Percentiles rank a stretch among this genome's conserved stretches.
These are phyloP conservation scores for Stegodyphus dumicola DNA, from an alignment of 1,140 invertebrate species.

Conservation along the genomic window DNA sequence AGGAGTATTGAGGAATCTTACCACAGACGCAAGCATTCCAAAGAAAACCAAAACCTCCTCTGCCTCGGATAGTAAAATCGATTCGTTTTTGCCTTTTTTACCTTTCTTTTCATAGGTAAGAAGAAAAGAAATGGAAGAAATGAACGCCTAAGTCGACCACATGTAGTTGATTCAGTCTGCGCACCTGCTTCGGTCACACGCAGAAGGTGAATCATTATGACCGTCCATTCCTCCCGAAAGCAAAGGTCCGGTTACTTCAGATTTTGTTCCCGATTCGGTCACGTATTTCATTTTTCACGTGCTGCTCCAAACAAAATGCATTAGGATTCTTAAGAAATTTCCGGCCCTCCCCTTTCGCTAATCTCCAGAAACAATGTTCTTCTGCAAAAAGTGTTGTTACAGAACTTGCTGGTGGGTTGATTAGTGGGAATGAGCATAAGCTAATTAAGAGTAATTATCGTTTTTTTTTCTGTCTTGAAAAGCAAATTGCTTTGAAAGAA, in stretches of 20 bases:
- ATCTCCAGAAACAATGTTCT: neutral
- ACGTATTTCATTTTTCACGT: conserved; percentile 42
- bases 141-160: conserved; percentile 41
- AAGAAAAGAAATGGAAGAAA: conserved; percentile 11
- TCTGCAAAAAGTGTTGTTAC: neutral
- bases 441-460: conserved; percentile 38
- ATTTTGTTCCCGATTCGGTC: conserved; percentile 28
- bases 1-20: neutral
- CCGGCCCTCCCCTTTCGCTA: too few relatives aligned
- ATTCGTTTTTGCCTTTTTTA: conserved; percentile 27
- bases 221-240: conserved; percentile 5
- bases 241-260: conserved; percentile 38
- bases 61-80: conserved; percentile 30
- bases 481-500: neutral
- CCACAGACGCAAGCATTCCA: conserved; percentile 15
- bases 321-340: neutral
- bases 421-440: conserved; percentile 24
- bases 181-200: conserved; percentile 44
- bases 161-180: conserved; percentile 32
- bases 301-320: neutral
- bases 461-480: conserved; percentile 6
- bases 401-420: neutral
- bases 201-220: conserved; percentile 46
- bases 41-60: conserved; percentile 16
- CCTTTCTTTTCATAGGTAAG: neutral